phyloP scores from a whole-genome alignment of 2,113 vertebrate species.

The Martes martes region DNA sequence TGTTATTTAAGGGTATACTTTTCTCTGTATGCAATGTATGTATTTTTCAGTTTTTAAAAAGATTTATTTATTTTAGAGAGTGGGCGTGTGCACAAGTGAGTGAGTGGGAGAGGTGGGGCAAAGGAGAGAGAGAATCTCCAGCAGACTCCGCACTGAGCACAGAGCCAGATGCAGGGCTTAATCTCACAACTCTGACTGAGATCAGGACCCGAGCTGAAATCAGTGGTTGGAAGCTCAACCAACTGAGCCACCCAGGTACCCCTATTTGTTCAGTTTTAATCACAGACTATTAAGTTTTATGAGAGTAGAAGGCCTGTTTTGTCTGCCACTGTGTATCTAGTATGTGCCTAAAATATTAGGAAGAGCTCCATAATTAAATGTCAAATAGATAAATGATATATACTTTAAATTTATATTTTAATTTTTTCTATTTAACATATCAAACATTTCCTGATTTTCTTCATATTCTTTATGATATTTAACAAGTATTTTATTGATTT shows the following conservation, averaged over 20 bases:
- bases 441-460: neutral
- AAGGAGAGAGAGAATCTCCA: neutral
- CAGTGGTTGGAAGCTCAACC: neutral
- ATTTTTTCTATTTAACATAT: slow-evolving; percentile 17
- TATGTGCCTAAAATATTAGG: neutral
- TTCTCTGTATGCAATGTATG: neutral
- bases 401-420: slow-evolving; percentile 26
- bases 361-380: neutral
- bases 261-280: neutral
- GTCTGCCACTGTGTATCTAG: neutral
- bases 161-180: neutral
- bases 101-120: neutral
- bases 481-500: neutral
- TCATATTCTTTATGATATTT: neutral
- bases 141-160: neutral
- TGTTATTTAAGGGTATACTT: neutral
- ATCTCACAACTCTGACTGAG: neutral
- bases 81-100: neutral
- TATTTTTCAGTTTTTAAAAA: neutral
- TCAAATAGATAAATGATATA: neutral
- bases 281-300: neutral
- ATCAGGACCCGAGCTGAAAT: neutral
- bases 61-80: neutral
- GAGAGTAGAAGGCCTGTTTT: neutral
- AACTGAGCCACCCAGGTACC: neutral